Evolutionary conservation across 23 tunicate species (phyloP).

Genomic region (Botrylloides violaceus): DNA sequence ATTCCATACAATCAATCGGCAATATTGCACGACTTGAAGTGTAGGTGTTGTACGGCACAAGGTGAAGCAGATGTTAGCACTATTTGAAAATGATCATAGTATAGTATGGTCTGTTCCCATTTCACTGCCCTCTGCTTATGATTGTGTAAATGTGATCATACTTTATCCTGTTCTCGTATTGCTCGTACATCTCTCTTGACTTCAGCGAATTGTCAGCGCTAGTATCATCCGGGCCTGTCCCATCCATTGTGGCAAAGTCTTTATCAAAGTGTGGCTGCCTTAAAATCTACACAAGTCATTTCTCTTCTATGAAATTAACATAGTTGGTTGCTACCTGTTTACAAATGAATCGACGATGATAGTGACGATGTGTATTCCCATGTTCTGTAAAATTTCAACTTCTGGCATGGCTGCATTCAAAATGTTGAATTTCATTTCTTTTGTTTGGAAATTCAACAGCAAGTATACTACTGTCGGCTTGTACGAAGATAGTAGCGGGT

Average conservation of each 20-base stretch:
- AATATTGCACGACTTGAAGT: too few relatives aligned
- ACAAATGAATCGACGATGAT: constrained; percentile 50
- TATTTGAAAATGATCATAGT: too few relatives aligned
- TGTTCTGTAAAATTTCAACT: constrained; percentile 26
- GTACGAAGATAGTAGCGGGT: constrained; percentile 4
- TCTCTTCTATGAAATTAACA: not conserved
- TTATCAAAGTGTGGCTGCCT: not conserved
- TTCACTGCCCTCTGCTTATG: too few relatives aligned
- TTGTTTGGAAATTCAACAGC: constrained; percentile 58
- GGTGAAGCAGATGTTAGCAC: too few relatives aligned
- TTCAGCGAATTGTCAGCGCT: not conserved
- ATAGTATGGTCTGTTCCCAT: too few relatives aligned
- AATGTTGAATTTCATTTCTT: constrained; percentile 43
- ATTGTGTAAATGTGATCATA: too few relatives aligned
- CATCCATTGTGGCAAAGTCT: not conserved
- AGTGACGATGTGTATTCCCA: constrained; percentile 45
- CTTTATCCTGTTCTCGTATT: not conserved
- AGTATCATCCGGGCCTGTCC: not conserved
- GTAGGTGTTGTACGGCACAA: too few relatives aligned
- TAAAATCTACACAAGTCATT: not conserved
- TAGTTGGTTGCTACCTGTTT: constrained; percentile 7
- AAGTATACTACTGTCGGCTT: constrained; percentile 59
- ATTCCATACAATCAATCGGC: too few relatives aligned
- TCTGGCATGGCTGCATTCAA: constrained; percentile 46
- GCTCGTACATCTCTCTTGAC: not conserved